Evolutionary conservation across 1,140 invertebrate genomes (phyloP), one percentile per base, ranked within the genome.

Genomic region (Homarus americanus): DNA sequence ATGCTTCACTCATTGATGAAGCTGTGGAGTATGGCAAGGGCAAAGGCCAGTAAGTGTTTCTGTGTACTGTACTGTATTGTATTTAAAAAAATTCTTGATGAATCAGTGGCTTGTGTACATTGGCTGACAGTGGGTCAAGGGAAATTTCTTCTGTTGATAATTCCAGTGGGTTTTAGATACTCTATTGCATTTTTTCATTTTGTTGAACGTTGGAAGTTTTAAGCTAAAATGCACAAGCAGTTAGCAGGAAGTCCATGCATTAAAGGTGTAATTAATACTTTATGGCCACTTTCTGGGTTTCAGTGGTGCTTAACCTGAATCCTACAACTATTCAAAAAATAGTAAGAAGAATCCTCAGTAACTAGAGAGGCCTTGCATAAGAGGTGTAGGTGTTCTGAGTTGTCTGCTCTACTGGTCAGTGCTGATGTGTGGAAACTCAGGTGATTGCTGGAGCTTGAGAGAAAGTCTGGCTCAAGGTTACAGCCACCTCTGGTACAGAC

Each of bases 21-120:
- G 98, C 99, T 76, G 96, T 99, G 17, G 96, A 96, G 91, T 98
- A 97, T 96, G 98, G 97, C 34, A 97, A 97, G 92, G 95, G 96
- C 93, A 94, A 95, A 91, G 96, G 96, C 58, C 44, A 82, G 92
- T 91, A 36, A 76, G 92, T 91, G 73, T 44, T 28, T 34, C 2
- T 72, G 34, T 12, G n/a, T 63, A 5, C 17, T 72, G 32, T 72
- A 69, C 58, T 24, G 15, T 34, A 85, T 40, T 66, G n/a, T 84
- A 44, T 63, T 63, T 17, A 24, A 63, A 24, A 10, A 49, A 7
- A 10, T 10, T 49, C 44, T 15, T 49, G 15, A 49, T 49, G 15
- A 15, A 10, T 49, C 44, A 49, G 44, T 49, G 4, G 7, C n/a
- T 28, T 66, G 63, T 12, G 9, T 2, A 66, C 28, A 66, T 28